Base-by-base conservation (phyloP, 2,888 invertebrate genomes). In the Craniophora ligustri region DNA sequence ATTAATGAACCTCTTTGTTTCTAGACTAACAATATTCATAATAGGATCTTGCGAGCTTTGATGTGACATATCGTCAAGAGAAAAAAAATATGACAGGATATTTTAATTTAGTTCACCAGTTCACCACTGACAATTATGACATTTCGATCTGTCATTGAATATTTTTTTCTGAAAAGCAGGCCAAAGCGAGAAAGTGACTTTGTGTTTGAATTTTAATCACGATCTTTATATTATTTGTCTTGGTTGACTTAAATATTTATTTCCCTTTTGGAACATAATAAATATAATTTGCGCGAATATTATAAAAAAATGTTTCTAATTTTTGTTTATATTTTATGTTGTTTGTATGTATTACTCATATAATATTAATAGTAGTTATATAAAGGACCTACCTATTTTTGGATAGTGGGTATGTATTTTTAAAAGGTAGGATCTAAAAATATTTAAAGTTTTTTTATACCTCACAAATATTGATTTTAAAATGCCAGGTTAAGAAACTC, bases 71-170 rank as follows among this genome's bases (percentile, higher is more conserved):
- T 49, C 63, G 63, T 66, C 67, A 71, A 66, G 62, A 38, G 56
- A 57, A 64, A 64, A 45, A 40, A 69, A 72, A 54, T 72, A 72
- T 61, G 69, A 72, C 72, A 67, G 69, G 66, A 72, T 72, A 72
- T 71, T 71, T 62, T 66, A 71, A 68, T 68, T 62, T n/a, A n/a
- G n/a, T n/a, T n/a, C n/a, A n/a, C n/a, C n/a, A 55, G 53, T 61
- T 50, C 55, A 44, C 28, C 63, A 48, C 53, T 48, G 67, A 56
- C 44, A 55, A 57, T 65, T 58, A 53, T 65, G 67, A 53, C 53
- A 49, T 44, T 57, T 51, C 55, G 47, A 67, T 67, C 63, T 58
- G 46, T 50, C 64, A 60, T 35, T 18, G 41, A 49, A 48, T 40
- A 50, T 45, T 39, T 21, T 56, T 42, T 65, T 0, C 23, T 66